Conservation (phyloP, 2,113 vertebrate species). For the Globicephala melas region DNA sequence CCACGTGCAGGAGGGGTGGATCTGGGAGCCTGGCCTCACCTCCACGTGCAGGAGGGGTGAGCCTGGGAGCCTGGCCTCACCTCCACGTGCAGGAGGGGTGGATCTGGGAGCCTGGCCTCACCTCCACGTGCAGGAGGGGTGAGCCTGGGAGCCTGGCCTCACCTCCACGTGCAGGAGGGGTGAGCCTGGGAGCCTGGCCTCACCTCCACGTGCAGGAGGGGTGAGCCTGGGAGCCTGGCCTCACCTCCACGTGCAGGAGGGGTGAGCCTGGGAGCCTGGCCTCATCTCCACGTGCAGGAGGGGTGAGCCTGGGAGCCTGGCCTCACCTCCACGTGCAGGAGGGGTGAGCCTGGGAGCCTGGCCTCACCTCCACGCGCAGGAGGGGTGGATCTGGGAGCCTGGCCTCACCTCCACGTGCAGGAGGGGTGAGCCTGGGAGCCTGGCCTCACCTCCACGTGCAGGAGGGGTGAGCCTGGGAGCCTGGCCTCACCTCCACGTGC, state of each 20-base stretch:
- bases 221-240: neutral
- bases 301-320: rapidly evolving
- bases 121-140: rapidly evolving
- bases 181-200: rapidly evolving
- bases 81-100: conserved; percentile 98
- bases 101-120: rapidly evolving
- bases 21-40: neutral
- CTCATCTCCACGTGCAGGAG: neutral
- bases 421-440: rapidly evolving
- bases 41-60: rapidly evolving
- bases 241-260: conserved; percentile 97
- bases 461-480: conserved; percentile 82
- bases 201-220: neutral
- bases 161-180: conserved; percentile 98
- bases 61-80: conserved; percentile 77
- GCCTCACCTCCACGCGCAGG: neutral
- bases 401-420: neutral
- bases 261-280: conserved; percentile 67
- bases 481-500: neutral
- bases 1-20: rapidly evolving
- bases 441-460: conserved; percentile 95
- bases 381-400: rapidly evolving
- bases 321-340: conserved; percentile 97
- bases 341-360: conserved; percentile 76
- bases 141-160: conserved; percentile 38